Evolutionary conservation across 2,888 invertebrate species (phyloP), one percentile per base, ranked within the genome.

Genomic region (Drosophila maculinotata): DNA sequence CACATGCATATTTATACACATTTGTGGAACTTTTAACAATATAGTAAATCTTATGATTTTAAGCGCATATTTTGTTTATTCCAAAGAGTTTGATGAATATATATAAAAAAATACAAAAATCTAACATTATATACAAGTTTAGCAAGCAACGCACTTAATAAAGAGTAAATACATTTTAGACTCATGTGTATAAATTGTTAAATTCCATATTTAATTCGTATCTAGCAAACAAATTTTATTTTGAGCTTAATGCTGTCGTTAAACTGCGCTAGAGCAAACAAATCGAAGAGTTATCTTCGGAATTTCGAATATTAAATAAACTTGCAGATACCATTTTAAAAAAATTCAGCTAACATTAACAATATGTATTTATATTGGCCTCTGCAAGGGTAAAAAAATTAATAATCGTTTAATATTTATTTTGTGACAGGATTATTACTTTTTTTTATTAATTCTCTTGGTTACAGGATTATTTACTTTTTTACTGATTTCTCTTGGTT

Each of bases 171-270:
- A 44, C 64, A 54, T 66, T 62, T 73, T 69, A 57, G 52, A 42
- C 25, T 49, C 26, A 57, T 48, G 26, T 78, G 65, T 63, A 68
- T 54, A 71, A 79, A 76, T 56, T 67, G 38, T 59, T 59, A 48
- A 63, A 62, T 57, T 60, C 20, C 57, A 39, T 25, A 58, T 33
- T 47, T 20, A 28, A 53, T 35, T 66, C 38, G 8, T 20, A 14
- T 17, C 10, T 0, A 9, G 25, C 7, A 8, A 3, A 31, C 9
- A 28, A 17, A 17, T 53, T 23, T 62, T 28, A 33, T 68, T 58
- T 74, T 9, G n/a, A 51, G 10, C 10, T n/a, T 8, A 28, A n/a
- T 30, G 36, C 62, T 60, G 48, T 20, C 52, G 30, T 62, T 76
- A 15, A 49, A 52, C 60, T 75, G 47, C 42, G n/a, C 12, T 14